phyloP scores from a whole-genome alignment of 2,888 invertebrate genomes.

The Nephrotoma flavescens region DNA sequence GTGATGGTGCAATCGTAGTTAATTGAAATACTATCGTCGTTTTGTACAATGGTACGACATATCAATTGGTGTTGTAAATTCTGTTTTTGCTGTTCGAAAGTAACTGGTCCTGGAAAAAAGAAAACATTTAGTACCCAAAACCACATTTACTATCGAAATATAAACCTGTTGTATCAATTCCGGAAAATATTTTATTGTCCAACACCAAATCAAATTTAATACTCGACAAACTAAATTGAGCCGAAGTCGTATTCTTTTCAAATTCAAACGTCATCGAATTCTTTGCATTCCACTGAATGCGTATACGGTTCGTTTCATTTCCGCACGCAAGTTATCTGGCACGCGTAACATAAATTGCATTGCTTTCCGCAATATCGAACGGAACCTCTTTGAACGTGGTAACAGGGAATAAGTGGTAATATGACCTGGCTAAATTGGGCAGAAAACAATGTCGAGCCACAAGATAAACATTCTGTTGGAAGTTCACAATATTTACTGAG shows the following conservation, averaged over 20 bases:
- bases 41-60: slow-evolving; percentile 61
- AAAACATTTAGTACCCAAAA: no score
- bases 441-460: no score
- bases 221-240: slow-evolving; percentile 44
- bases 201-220: not conserved
- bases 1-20: slow-evolving; percentile 22
- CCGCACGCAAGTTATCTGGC: no score
- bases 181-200: not conserved
- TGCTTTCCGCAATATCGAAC: no score
- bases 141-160: not conserved
- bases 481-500: no score
- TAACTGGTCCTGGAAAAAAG: not conserved
- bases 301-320: slow-evolving; percentile 23
- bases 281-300: slow-evolving; percentile 28
- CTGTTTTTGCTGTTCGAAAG: not conserved
- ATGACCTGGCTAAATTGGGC: no score
- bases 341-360: no score
- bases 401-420: no score
- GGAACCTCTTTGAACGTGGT: no score
- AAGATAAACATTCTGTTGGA: no score
- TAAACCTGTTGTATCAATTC: not conserved
- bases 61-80: slow-evolving; percentile 35
- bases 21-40: slow-evolving; percentile 39
- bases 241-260: slow-evolving; percentile 28
- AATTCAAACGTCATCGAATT: slow-evolving; percentile 21